These are phyloP conservation scores for Atopsyche davidsoni DNA, from an alignment of 1,140 invertebrate species.

Conservation along the genomic window DNA sequence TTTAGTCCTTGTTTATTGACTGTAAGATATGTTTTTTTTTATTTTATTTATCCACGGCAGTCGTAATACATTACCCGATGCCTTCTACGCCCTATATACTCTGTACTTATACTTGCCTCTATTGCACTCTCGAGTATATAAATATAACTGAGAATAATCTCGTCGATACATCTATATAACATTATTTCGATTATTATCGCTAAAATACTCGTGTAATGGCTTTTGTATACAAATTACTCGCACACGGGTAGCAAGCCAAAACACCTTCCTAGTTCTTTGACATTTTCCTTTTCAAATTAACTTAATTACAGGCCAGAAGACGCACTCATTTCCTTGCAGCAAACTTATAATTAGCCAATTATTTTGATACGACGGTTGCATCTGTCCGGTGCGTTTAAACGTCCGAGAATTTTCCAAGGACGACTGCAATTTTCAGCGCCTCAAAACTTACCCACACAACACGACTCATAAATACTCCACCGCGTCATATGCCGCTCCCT, in stretches of 20 bases:
- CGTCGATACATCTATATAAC: no score
- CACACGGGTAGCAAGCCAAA: background rate
- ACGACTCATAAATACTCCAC: slow-evolving; percentile 1
- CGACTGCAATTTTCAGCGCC: slow-evolving; percentile 19
- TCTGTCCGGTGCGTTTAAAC: slow-evolving; percentile 21
- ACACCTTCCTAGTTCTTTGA: slow-evolving; percentile 20
- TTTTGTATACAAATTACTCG: no score
- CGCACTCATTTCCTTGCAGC: slow-evolving; percentile 6
- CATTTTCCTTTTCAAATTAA: slow-evolving; percentile 12
- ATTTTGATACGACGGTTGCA: slow-evolving; percentile 19
- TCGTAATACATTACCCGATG: no score
- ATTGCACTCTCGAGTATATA: no score
- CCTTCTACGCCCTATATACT: no score
- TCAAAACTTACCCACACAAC: background rate
- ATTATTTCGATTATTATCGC: no score
- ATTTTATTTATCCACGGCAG: no score
- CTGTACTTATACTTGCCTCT: no score
- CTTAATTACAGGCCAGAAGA: slow-evolving; percentile 16
- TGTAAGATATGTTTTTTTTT: no score
- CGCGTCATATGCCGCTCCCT: background rate
- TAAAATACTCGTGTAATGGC: no score
- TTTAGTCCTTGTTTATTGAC: no score
- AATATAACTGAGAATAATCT: no score
- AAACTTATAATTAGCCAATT: slow-evolving; percentile 16
- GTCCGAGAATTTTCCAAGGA: slow-evolving; percentile 25